phyloP scores from a whole-genome alignment of 2,888 invertebrate species.

The Heliconius aoede region DNA sequence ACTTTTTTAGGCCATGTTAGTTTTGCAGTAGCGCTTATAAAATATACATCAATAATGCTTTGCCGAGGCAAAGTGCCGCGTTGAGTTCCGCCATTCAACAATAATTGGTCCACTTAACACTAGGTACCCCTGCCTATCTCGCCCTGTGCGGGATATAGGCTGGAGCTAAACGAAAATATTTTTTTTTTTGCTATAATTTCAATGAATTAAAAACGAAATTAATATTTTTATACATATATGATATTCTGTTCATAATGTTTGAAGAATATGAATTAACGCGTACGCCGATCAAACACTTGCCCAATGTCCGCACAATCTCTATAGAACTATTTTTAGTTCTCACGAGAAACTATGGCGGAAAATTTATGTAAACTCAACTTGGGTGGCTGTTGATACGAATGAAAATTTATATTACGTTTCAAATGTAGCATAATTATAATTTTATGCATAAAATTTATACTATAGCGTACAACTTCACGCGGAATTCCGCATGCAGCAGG shows the following conservation, averaged over 20 bases:
- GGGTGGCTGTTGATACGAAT: constrained; percentile 21
- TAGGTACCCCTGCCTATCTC: no score
- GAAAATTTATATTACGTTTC: constrained; percentile 13
- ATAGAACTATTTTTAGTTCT: constrained; percentile 49
- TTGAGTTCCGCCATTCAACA: no score
- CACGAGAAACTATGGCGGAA: constrained; percentile 45
- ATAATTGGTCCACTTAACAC: no score
- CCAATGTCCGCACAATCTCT: constrained; percentile 40
- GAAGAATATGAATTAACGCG: background rate
- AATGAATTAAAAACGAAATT: background rate
- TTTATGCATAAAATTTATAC: background rate
- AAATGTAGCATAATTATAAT: background rate
- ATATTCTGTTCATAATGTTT: background rate
- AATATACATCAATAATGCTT: background rate
- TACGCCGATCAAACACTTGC: constrained; percentile 23
- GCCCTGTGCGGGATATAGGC: no score
- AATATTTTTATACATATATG: background rate
- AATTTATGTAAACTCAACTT: constrained; percentile 40
- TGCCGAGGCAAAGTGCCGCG: no score
- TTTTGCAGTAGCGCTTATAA: background rate
- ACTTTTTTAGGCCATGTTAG: background rate
- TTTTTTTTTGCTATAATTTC: no score
- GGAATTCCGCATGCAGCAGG: no score
- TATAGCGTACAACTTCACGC: no score
- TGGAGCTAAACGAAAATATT: no score